These are phyloP conservation scores for Thryonomys swinderianus DNA, from an alignment of 2,113 vertebrate species.

Conservation along the genomic window DNA sequence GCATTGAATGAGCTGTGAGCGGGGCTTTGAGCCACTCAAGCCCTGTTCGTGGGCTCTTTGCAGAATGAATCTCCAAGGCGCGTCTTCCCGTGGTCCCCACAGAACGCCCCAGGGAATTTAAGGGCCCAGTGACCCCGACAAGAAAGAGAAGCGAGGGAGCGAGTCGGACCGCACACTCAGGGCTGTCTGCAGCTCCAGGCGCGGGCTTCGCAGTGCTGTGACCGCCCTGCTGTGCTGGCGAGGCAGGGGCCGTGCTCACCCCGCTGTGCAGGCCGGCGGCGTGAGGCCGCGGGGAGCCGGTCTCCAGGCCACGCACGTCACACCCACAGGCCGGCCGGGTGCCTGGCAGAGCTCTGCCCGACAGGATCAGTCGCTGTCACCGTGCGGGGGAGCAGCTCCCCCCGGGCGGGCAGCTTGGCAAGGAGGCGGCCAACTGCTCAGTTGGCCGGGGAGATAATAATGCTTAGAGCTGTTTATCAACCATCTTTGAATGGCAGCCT, in stretches of 20 bases:
- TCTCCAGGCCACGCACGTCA: rapidly evolving
- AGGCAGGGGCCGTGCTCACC: rapidly evolving
- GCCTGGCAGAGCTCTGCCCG: not conserved
- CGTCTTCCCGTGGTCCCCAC: rapidly evolving
- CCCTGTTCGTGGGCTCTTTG: not conserved
- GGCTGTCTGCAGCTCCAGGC: rapidly evolving
- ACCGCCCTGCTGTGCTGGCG: not conserved
- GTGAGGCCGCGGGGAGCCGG: not conserved
- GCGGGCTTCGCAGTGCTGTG: rapidly evolving
- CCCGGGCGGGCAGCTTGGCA: slow-evolving; percentile 59
- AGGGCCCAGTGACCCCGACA: not conserved
- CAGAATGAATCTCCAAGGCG: not conserved
- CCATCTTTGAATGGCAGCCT: slow-evolving; percentile 77
- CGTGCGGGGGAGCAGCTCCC: not conserved
- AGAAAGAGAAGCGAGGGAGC: not conserved
- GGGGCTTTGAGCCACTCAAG: not conserved
- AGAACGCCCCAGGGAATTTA: rapidly evolving
- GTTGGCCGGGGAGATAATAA: slow-evolving; percentile 73
- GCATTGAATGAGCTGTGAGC: rapidly evolving
- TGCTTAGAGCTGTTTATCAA: slow-evolving; percentile 77
- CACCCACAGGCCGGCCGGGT: rapidly evolving
- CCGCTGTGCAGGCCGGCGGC: not conserved
- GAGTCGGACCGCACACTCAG: rapidly evolving
- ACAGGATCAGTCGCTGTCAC: not conserved
- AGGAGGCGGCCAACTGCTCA: slow-evolving; percentile 21